A percentile compares a stretch with the other conserved stretches of the same genome.
phyloP scores from a whole-genome alignment of 2,888 invertebrate genomes.

The Thysanoteuthis rhombus region DNA sequence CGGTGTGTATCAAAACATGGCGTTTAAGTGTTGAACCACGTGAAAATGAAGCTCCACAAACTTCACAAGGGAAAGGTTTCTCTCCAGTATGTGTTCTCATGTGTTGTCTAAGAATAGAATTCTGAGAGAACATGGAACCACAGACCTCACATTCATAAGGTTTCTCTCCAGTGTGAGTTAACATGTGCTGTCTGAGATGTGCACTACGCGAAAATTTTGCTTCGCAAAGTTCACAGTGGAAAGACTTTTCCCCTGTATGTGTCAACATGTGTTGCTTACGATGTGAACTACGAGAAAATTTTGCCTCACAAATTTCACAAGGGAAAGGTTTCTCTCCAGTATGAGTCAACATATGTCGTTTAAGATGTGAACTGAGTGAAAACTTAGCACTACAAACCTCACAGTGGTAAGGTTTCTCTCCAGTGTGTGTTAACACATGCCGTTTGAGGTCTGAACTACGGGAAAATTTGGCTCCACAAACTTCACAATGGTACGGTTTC shows the following conservation, averaged over 20 bases:
- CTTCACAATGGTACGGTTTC: background rate
- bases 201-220: background rate
- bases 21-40: background rate
- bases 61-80: background rate
- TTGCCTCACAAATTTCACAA: background rate
- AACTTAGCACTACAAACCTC: background rate
- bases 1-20: background rate
- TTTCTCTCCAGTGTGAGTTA: background rate
- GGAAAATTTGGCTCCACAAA: background rate
- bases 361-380: background rate
- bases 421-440: background rate
- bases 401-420: slow-evolving; percentile 13
- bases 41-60: background rate
- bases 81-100: background rate
- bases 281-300: background rate
- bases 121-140: background rate
- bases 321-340: background rate
- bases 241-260: background rate
- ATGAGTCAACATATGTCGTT: background rate
- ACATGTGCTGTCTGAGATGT: background rate
- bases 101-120: background rate
- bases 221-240: background rate
- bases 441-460: background rate
- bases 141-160: background rate
- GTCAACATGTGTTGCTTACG: background rate